phyloP scores from a whole-genome alignment of 2,888 invertebrate genomes.

The Drosophila mayaguana region DNA sequence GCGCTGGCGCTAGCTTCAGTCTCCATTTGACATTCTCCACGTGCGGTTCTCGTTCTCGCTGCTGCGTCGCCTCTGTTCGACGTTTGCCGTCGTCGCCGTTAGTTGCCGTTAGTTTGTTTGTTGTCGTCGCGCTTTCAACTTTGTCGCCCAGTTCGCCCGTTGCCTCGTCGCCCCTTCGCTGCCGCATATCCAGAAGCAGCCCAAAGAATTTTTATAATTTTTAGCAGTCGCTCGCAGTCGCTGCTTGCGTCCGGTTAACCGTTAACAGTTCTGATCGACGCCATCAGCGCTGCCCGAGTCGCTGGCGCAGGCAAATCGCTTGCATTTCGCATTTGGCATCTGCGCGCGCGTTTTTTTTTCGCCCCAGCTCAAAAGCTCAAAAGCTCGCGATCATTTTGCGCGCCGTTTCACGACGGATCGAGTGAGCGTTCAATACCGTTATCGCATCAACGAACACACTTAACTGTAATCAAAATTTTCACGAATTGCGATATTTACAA shows the following conservation, averaged over 20 bases:
- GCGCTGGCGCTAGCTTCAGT: conserved; percentile 80
- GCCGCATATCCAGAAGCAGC: conserved; percentile 30
- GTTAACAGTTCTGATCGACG: conserved; percentile 13
- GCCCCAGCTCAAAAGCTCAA: background rate
- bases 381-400: conserved; percentile 41
- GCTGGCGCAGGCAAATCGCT: conserved; percentile 44
- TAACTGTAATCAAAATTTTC: conserved; percentile 14
- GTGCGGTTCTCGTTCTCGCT: conserved; percentile 82
- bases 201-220: conserved; percentile 29
- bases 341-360: conserved; percentile 63
- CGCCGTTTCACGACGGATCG: conserved; percentile 3
- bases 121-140: conserved; percentile 51
- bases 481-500: conserved; percentile 2
- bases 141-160: conserved; percentile 19
- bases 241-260: conserved; percentile 28
- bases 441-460: background rate
- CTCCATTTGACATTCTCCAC: conserved; percentile 85
- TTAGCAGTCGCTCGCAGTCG: conserved; percentile 36
- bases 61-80: conserved; percentile 46
- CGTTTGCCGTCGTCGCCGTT: conserved; percentile 49
- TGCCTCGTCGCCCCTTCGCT: conserved; percentile 32
- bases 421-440: background rate
- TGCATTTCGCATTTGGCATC: conserved; percentile 62
- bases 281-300: conserved; percentile 32
- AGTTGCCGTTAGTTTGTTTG: conserved; percentile 50